Percentiles rank a stretch among this genome's conserved stretches.
Conservation (phyloP, 2,797 vertebrate species). For the Catostomus latipinnis region DNA sequence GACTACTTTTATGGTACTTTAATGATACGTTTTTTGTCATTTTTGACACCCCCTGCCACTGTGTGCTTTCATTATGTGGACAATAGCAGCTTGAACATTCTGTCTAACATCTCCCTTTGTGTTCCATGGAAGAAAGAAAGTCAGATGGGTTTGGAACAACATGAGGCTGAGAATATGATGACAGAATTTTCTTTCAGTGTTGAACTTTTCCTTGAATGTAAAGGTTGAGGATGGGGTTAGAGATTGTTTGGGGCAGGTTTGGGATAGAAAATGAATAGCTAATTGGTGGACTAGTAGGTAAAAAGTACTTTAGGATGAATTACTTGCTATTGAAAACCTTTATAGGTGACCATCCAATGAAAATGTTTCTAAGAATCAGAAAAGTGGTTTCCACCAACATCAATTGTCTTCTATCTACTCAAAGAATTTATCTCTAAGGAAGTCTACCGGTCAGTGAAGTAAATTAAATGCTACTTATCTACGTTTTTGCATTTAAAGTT, state of each 20-base stretch:
- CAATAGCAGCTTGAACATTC: too few relatives aligned
- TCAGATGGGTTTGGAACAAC: too few relatives aligned
- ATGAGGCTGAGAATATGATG: too few relatives aligned
- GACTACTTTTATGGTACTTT: too few relatives aligned
- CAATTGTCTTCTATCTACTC: slow-evolving; percentile 41
- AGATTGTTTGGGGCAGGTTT: not conserved
- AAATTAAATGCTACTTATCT: slow-evolving; percentile 44
- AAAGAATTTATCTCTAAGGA: slow-evolving; percentile 14
- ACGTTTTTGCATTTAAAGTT: slow-evolving; percentile 26
- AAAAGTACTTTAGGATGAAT: slow-evolving; percentile 38
- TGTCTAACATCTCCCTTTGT: too few relatives aligned
- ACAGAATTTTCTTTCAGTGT: too few relatives aligned
- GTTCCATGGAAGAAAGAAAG: too few relatives aligned
- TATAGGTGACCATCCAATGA: slow-evolving; percentile 28
- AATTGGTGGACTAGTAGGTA: slow-evolving; percentile 19
- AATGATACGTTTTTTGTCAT: too few relatives aligned
- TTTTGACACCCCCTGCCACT: too few relatives aligned
- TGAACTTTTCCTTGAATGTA: not conserved
- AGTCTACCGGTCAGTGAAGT: slow-evolving; percentile 15
- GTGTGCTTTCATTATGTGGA: too few relatives aligned
- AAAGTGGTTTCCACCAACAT: slow-evolving; percentile 27
- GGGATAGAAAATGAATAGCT: slow-evolving; percentile 13
- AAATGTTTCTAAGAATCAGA: slow-evolving; percentile 32
- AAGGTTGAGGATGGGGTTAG: not conserved
- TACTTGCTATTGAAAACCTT: slow-evolving; percentile 25